These are phyloP conservation scores for Drosophila cracens DNA, from an alignment of 2,888 invertebrate genomes.

Conservation along the genomic window DNA sequence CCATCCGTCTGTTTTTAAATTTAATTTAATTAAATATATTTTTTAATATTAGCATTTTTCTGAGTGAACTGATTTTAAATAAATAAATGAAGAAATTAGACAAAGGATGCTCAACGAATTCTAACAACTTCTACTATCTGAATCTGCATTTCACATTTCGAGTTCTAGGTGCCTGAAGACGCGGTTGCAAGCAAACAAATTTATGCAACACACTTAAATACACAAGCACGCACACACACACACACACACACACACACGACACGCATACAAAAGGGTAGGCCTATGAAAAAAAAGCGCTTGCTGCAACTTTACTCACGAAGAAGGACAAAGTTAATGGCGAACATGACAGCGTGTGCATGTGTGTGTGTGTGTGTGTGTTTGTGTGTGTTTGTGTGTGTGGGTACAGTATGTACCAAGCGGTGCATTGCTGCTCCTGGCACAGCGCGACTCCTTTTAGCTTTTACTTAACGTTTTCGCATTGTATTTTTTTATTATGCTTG, in stretches of 20 bases:
- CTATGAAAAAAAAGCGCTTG: conserved; percentile 59
- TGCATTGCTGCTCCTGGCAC: conserved; percentile 78
- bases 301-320: conserved; percentile 46
- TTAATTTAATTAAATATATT: not conserved
- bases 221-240: conserved; percentile 4
- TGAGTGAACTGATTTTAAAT: not conserved
- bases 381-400: conserved; percentile 45
- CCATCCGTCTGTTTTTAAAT: not conserved
- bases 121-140: not conserved
- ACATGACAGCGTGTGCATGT: conserved; percentile 62
- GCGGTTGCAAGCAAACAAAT: conserved; percentile 19
- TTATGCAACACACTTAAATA: conserved; percentile 21
- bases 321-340: conserved; percentile 63
- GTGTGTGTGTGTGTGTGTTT: conserved; percentile 17
- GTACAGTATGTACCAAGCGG: conserved; percentile 83
- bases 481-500: conserved; percentile 62
- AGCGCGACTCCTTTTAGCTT: conserved; percentile 67
- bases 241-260: conserved; percentile 10
- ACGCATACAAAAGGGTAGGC: conserved; percentile 63
- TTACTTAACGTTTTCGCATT: conserved; percentile 67
- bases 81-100: not conserved
- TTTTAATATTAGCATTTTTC: not conserved
- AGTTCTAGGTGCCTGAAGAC: conserved; percentile 12
- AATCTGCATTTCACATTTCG: conserved; percentile 23
- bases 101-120: not conserved